phyloP scores from a whole-genome alignment of 1,140 invertebrate genomes.

The Rhizoglyphus robini region DNA sequence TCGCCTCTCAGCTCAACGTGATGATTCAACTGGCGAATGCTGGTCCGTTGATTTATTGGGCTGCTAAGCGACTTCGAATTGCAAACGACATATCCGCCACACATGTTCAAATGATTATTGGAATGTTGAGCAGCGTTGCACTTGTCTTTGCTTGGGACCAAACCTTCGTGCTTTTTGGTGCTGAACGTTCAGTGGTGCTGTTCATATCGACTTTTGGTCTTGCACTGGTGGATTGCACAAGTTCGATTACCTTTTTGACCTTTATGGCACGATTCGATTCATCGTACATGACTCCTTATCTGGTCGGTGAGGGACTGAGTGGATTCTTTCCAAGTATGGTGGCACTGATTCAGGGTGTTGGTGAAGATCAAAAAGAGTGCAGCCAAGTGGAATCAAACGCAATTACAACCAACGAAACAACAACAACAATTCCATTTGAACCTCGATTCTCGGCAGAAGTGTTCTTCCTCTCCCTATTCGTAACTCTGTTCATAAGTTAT shows the following conservation, averaged over 20 bases:
- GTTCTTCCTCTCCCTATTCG: slow-evolving; percentile 55
- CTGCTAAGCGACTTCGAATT: slow-evolving; percentile 37
- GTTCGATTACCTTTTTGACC: slow-evolving; percentile 76
- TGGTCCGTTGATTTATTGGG: slow-evolving; percentile 55
- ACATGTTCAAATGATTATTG: slow-evolving; percentile 49
- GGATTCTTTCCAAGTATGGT: slow-evolving; percentile 72
- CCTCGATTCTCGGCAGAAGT: slow-evolving; percentile 36
- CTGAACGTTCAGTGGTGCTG: slow-evolving; percentile 53
- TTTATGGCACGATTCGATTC: slow-evolving; percentile 65
- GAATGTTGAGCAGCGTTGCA: slow-evolving; percentile 47
- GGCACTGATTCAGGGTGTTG: slow-evolving; percentile 58
- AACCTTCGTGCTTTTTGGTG: slow-evolving; percentile 44
- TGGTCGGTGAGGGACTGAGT: slow-evolving; percentile 64
- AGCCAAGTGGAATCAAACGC: slow-evolving; percentile 38
- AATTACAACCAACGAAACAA: neutral
- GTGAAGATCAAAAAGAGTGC: slow-evolving; percentile 34
- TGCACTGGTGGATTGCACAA: slow-evolving; percentile 75
- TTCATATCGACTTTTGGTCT: slow-evolving; percentile 61
- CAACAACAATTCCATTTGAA: slow-evolving; percentile 10
- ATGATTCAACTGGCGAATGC: slow-evolving; percentile 67
- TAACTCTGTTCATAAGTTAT: slow-evolving; percentile 37
- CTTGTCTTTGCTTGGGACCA: slow-evolving; percentile 57
- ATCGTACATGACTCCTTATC: slow-evolving; percentile 51
- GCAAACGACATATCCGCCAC: slow-evolving; percentile 49
- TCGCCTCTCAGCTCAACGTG: slow-evolving; percentile 68